phyloP scores from a whole-genome alignment of 2,113 vertebrate species.

The Acanthisitta chloris region DNA sequence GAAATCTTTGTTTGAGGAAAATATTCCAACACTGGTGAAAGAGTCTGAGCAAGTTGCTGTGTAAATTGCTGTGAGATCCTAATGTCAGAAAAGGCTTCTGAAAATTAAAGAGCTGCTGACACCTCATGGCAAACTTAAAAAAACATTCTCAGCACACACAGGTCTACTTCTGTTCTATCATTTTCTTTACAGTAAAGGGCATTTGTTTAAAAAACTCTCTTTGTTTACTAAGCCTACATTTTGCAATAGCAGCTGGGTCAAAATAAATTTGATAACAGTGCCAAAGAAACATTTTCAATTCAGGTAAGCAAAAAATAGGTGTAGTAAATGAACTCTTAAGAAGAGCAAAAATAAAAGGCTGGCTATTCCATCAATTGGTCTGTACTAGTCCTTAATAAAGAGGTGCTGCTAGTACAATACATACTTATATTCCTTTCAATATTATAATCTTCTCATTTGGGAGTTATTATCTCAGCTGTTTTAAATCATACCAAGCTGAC shows the following conservation, averaged over 20 bases:
- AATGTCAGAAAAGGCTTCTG: constrained; percentile 36
- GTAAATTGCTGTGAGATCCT: background rate
- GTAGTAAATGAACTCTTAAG: background rate
- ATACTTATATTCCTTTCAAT: constrained; percentile 37
- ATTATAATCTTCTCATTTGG: constrained; percentile 47
- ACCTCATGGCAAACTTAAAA: constrained; percentile 62
- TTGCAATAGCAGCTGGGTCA: background rate
- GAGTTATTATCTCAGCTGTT: constrained; percentile 59
- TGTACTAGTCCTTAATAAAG: constrained; percentile 13
- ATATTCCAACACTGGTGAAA: background rate
- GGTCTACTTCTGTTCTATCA: background rate
- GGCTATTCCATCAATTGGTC: background rate
- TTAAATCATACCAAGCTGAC: constrained; percentile 56
- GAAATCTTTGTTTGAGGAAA: background rate
- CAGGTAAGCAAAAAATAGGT: background rate
- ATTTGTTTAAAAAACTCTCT: background rate
- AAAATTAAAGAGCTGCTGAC: constrained; percentile 71
- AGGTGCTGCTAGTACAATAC: background rate
- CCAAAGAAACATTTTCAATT: background rate
- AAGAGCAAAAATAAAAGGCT: background rate
- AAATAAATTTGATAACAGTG: background rate
- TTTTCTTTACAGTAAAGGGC: background rate
- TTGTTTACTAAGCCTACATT: background rate
- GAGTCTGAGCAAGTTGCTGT: background rate
- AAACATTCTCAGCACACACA: constrained; percentile 8